Percentiles rank a stretch among this genome's conserved stretches.
Evolutionary conservation across 1,140 invertebrate species (phyloP).

Genomic region (Bombus polaris): DNA sequence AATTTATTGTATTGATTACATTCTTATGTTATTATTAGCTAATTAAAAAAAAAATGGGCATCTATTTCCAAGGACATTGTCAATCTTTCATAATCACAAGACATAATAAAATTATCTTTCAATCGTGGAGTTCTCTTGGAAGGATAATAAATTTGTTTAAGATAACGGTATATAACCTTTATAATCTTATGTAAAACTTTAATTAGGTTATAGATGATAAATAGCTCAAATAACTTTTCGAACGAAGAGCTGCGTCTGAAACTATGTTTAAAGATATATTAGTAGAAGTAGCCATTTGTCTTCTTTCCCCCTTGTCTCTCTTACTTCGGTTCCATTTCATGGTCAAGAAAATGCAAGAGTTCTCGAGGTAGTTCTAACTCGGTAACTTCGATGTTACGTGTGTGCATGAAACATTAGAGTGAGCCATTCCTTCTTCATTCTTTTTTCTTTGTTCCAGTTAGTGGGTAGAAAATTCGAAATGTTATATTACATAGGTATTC

Average conservation of each 20-base stretch:
- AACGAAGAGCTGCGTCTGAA: background rate
- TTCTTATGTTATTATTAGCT: background rate
- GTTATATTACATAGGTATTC: background rate
- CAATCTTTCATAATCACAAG: background rate
- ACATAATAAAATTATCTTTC: background rate
- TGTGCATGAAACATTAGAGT: background rate
- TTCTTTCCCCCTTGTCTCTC: background rate
- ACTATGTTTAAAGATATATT: background rate
- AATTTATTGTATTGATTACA: background rate
- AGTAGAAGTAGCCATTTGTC: background rate
- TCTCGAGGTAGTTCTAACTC: conserved; percentile 2
- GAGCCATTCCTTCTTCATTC: background rate
- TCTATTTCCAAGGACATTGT: background rate
- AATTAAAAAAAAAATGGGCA: background rate
- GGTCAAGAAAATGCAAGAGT: background rate
- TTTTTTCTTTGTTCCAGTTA: conserved; percentile 10
- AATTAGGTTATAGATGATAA: background rate
- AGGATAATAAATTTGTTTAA: background rate
- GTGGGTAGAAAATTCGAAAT: conserved; percentile 10
- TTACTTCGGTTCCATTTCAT: background rate
- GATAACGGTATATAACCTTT: background rate
- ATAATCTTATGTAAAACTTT: background rate
- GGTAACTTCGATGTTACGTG: background rate
- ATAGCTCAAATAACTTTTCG: background rate
- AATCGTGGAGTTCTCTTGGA: background rate